Conservation (phyloP, 2,113 vertebrate genomes). For the Butorides virescens region DNA sequence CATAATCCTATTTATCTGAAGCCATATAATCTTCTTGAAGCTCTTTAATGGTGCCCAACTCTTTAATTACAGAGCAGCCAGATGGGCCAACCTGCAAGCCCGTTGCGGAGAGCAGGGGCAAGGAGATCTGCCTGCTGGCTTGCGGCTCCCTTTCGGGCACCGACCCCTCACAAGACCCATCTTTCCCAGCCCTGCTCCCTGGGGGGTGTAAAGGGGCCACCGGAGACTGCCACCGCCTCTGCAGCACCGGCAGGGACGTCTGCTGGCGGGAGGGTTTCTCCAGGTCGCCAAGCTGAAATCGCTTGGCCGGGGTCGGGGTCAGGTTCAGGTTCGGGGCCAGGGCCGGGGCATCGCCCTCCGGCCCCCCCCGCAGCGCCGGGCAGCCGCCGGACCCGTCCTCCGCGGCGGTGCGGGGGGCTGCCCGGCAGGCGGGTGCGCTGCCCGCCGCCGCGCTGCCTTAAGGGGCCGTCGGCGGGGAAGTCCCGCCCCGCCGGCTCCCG, state of each 20-base stretch:
- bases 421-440: neutral
- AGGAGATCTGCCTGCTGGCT: neutral
- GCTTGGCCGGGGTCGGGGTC: neutral
- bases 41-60: slow-evolving; percentile 69
- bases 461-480: neutral
- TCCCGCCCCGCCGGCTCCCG: slow-evolving; percentile 30
- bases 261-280: neutral
- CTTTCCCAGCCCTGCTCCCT: neutral
- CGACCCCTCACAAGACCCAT: neutral
- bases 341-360: no score
- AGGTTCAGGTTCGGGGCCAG: no score
- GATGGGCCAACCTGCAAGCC: neutral
- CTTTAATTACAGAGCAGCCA: slow-evolving; percentile 63
- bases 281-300: neutral
- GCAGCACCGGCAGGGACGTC: neutral
- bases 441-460: neutral
- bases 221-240: neutral
- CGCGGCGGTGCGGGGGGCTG: neutral
- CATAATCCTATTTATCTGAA: slow-evolving; percentile 73
- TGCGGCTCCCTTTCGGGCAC: neutral
- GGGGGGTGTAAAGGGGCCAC: neutral
- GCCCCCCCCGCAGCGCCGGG: neutral
- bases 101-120: neutral
- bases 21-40: slow-evolving; percentile 75
- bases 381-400: neutral